phyloP scores from a whole-genome alignment of 1,140 invertebrate genomes.

The Pogonognathellus flavescens region DNA sequence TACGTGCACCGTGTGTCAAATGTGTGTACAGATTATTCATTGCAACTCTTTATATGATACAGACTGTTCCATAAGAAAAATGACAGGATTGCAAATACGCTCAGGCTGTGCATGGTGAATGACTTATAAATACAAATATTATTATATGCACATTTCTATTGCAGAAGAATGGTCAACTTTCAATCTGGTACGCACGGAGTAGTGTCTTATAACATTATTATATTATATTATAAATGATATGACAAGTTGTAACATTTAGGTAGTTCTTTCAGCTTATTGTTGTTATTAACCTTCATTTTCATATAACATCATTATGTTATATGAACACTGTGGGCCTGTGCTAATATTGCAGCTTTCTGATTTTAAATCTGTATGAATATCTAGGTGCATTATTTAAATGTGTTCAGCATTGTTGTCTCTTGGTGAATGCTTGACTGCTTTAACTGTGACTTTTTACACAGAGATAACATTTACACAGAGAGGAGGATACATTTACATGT shows the following conservation, averaged over 20 bases:
- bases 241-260: no score
- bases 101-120: no score
- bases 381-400: background rate
- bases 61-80: no score
- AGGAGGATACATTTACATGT: no score
- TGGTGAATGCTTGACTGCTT: slow-evolving; percentile 18
- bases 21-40: no score
- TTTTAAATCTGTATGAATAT: slow-evolving; percentile 16
- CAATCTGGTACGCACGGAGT: background rate
- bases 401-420: no score
- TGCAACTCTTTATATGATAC: no score
- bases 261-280: slow-evolving; percentile 10
- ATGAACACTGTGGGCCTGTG: background rate
- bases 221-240: background rate
- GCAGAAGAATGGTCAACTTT: slow-evolving; percentile 8
- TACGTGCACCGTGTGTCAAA: no score
- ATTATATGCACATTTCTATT: background rate
- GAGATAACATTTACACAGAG: slow-evolving; percentile 16
- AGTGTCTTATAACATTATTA: background rate
- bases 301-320: no score
- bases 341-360: background rate
- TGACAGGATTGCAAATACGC: no score
- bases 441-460: background rate
- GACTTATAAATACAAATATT: no score
- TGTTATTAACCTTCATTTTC: slow-evolving; percentile 7